Evolutionary conservation across 1,140 invertebrate species (phyloP), one percentile per base, ranked within the genome.

Genomic region (Chlorops oryzae): DNA sequence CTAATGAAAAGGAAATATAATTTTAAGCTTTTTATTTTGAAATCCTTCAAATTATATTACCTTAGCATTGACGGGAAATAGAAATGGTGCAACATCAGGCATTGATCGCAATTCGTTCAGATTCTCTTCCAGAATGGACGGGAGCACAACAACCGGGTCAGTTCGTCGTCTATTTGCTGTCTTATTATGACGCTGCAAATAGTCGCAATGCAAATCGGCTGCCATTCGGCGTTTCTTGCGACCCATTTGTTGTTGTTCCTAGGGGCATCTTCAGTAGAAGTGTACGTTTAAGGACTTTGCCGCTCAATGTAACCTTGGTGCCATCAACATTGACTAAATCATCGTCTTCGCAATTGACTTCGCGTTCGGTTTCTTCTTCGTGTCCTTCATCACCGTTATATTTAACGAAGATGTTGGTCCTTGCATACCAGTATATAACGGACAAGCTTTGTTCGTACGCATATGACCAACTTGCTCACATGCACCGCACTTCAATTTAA

Each of bases 371-470:
- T 59, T 89, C 85, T 60, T 90, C 87, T 58, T 92, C 88, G 63
- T 88, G 80, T 59, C 90, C 86, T 59, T 90, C 86, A 0, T 81
- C 75, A 89, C 80, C 1, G 86, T 82, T 1, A 87, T 84, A 63
- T 81, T 86, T n/a, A 85, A 77, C 1, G 85, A 78, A n/a, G 80
- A 75, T 0, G 80, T 68, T 28, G 73, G 76, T 56, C 74, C 81
- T 50, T 75, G 75, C 57, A 75, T 76, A 22, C 82, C 84, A 27
- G 90, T 87, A 70, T 96, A 98, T 34, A 94, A 72, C 0, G 95
- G 95, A 75, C 96, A 98, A 1, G 93, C 89, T 70, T 96, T 96
- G 72, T 98, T 98, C 1, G 96, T 98, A 40, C 93, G 77, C 83
- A 85, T 85, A 57, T 86, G 83, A 2, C 85, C 84, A 43, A 71